Conservation (phyloP, 92 coral and sea anemone genomes). For the Anthopleura xanthogrammica region DNA sequence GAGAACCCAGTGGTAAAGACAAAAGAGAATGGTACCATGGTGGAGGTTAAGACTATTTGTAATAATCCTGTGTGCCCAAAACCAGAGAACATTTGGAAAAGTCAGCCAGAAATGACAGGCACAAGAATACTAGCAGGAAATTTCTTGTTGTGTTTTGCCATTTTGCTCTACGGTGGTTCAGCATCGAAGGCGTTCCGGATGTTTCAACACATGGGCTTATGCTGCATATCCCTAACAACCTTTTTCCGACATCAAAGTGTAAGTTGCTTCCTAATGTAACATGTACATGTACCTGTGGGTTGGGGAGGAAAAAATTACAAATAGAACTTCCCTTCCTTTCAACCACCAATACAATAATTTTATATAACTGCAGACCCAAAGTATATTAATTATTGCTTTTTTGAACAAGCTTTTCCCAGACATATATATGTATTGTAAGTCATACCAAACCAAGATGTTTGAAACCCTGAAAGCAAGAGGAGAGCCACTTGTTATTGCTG, state of each 20-base stretch:
- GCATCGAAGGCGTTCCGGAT: slow-evolving; percentile 46
- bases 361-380: no score
- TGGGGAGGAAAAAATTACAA: no score
- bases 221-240: slow-evolving; percentile 37
- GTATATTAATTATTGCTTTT: no score
- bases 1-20: slow-evolving; percentile 35
- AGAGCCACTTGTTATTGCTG: slow-evolving; percentile 11
- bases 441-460: slow-evolving; percentile 24
- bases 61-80: slow-evolving; percentile 21
- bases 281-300: no score
- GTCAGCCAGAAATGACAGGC: slow-evolving; percentile 62
- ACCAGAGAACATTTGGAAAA: slow-evolving; percentile 33
- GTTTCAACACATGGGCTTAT: slow-evolving; percentile 55
- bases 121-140: slow-evolving; percentile 64
- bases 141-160: slow-evolving; percentile 52
- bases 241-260: slow-evolving; percentile 57
- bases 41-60: slow-evolving; percentile 43
- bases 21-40: slow-evolving; percentile 49
- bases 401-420: slow-evolving; percentile 32
- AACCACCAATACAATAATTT: no score
- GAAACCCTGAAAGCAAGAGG: slow-evolving; percentile 9
- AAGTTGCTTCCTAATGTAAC: neutral
- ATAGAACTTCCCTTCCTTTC: no score
- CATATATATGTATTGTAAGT: slow-evolving; percentile 36
- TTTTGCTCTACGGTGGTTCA: slow-evolving; percentile 46